Percentiles rank a stretch among this genome's conserved stretches.
These are phyloP conservation scores for Rattus rattus DNA, from an alignment of 2,113 vertebrate species.

Conservation along the genomic window DNA sequence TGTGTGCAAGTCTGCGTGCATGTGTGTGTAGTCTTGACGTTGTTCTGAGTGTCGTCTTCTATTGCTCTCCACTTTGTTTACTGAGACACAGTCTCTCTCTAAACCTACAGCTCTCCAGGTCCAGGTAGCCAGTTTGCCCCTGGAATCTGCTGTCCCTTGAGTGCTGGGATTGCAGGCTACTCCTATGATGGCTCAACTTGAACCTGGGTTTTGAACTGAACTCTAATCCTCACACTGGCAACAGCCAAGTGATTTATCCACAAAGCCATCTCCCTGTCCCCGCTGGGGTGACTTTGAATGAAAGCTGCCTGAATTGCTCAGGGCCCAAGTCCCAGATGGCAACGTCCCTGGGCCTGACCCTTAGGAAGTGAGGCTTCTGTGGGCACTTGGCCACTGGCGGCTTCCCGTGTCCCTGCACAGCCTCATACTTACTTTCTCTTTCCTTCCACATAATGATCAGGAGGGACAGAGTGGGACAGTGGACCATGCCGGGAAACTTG, in stretches of 20 bases:
- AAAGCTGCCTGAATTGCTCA: constrained; percentile 78
- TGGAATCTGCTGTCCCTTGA: neutral
- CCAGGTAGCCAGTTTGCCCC: neutral
- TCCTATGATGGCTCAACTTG: neutral
- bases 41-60: neutral
- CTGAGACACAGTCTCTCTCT: neutral
- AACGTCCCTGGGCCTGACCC: constrained; percentile 73
- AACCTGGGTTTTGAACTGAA: too few species aligned
- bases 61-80: neutral
- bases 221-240: neutral
- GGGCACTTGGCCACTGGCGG: constrained; percentile 67
- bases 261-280: neutral
- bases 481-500: too few species aligned
- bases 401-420: constrained; percentile 66
- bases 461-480: neutral
- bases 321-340: constrained; percentile 61
- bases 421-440: constrained; percentile 70
- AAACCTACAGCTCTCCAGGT: neutral
- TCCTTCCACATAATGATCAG: constrained; percentile 55
- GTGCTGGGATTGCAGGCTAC: too few species aligned
- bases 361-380: constrained; percentile 79
- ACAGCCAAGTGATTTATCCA: neutral
- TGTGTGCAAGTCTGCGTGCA: neutral
- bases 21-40: neutral
- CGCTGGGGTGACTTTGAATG: neutral